phyloP scores from a whole-genome alignment of 2,797 vertebrate genomes.

The Pampus argenteus region DNA sequence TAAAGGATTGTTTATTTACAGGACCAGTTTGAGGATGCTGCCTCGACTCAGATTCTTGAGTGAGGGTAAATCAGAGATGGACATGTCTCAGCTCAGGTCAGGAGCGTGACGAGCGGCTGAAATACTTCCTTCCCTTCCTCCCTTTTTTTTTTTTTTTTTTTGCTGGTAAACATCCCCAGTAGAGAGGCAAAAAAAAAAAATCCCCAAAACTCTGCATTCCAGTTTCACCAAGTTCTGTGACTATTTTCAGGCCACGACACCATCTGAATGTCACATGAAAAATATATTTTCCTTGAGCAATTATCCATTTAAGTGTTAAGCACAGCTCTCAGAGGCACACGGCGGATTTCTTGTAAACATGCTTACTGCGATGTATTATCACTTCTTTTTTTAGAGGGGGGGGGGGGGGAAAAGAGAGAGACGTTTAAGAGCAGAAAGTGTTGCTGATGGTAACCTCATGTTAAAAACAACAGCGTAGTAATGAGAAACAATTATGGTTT shows the following conservation, averaged over 20 bases:
- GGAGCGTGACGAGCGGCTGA: not conserved
- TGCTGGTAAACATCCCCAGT: not conserved
- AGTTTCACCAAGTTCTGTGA: conserved; percentile 38
- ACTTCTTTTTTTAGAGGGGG: not conserved
- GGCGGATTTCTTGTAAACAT: conserved; percentile 37
- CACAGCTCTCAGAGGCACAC: conserved; percentile 29
- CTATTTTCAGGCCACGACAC: conserved; percentile 53
- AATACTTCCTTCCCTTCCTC: not conserved
- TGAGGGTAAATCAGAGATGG: not conserved
- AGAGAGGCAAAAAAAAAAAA: too few species aligned
- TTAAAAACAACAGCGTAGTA: conserved; percentile 2
- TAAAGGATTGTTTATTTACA: too few species aligned
- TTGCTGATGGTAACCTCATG: not conserved
- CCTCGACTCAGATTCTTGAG: not conserved
- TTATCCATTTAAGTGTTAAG: conserved; percentile 57
- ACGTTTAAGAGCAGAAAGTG: not conserved
- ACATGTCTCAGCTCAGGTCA: not conserved
- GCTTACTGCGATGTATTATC: not conserved
- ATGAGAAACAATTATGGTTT: not conserved
- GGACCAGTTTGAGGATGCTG: not conserved
- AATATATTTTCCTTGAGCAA: conserved; percentile 59
- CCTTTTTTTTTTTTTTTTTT: too few species aligned
- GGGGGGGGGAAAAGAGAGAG: not conserved
- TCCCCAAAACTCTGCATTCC: conserved; percentile 41
- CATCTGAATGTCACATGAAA: conserved; percentile 76